Conservation (phyloP, 2,113 vertebrate genomes). For the Acrocephalus kingi region DNA sequence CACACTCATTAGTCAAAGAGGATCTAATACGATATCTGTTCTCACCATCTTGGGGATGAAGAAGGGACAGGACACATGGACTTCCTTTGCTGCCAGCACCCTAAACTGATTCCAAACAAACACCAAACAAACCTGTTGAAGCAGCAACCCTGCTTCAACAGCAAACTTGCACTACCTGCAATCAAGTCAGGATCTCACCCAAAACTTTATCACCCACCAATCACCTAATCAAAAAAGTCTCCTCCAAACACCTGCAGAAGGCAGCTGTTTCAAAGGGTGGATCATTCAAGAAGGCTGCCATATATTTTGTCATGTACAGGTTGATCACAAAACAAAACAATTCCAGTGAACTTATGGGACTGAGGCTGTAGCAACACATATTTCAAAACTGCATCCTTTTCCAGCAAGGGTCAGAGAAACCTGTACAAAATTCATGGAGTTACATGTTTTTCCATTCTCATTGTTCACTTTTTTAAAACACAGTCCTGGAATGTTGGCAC, state of each 20-base stretch:
- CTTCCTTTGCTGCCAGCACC: background rate
- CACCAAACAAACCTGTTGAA: background rate
- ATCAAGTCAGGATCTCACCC: background rate
- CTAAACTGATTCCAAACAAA: conserved; percentile 33
- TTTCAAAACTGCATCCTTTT: background rate
- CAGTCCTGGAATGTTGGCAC: background rate
- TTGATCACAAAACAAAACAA: background rate
- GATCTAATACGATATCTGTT: conserved; percentile 2
- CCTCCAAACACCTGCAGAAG: background rate
- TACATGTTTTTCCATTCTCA: background rate
- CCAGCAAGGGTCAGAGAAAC: background rate
- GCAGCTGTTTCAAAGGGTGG: background rate
- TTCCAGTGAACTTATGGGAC: background rate
- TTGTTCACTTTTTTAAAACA: background rate
- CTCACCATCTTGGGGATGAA: background rate
- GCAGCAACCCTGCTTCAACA: background rate
- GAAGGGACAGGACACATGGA: conserved; percentile 5
- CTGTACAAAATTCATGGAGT: background rate
- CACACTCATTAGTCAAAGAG: background rate
- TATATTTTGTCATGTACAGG: background rate
- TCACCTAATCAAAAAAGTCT: background rate
- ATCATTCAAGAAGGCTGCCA: background rate
- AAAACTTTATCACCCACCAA: background rate
- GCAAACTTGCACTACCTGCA: background rate
- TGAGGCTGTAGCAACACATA: background rate